Conservation (phyloP, 2,113 vertebrate species). For the Cyrtonyx montezumae region DNA sequence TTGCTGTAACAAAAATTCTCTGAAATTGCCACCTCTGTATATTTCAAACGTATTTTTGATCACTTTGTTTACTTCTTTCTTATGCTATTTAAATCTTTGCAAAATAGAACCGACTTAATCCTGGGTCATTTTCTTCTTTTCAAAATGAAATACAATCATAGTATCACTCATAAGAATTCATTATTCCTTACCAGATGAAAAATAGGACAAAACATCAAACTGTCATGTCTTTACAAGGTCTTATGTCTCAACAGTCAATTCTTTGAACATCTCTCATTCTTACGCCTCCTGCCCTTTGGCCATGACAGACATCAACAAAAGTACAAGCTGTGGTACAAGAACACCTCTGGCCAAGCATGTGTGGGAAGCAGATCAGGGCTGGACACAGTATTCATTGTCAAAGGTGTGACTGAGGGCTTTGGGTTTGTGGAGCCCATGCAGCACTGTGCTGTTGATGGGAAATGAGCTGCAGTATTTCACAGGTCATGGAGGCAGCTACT, state of each 20-base stretch:
- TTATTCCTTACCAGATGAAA: neutral
- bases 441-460: neutral
- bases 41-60: neutral
- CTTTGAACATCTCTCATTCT: neutral
- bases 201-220: neutral
- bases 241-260: neutral
- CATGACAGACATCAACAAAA: neutral
- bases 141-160: neutral
- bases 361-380: neutral
- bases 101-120: neutral
- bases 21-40: neutral
- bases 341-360: neutral
- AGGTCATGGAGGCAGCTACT: neutral
- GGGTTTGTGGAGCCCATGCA: rapidly evolving
- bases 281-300: neutral
- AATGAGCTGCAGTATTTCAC: neutral
- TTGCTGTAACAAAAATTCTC: neutral
- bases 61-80: neutral
- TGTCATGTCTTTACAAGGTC: no score
- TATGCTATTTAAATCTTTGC: neutral
- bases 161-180: neutral
- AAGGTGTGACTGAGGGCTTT: neutral
- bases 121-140: neutral
- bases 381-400: neutral
- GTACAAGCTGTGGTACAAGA: neutral